Evolutionary conservation across 2,113 vertebrate species (phyloP).

Genomic region (Pleuronectes platessa): DNA sequence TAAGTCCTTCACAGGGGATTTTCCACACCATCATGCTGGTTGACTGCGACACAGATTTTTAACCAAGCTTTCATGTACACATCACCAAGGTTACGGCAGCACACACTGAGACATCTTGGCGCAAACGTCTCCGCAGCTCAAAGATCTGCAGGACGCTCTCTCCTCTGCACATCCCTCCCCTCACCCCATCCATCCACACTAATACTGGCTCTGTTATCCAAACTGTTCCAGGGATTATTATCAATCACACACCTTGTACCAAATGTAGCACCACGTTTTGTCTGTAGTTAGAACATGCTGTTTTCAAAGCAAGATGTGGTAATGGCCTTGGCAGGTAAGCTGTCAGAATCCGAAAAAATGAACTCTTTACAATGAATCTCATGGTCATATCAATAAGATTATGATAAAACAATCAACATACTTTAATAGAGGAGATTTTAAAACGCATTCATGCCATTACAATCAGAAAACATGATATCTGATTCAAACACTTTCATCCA

Average conservation of each 20-base stretch:
- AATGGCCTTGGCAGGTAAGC: neutral
- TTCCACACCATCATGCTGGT: neutral
- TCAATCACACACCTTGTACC: slow-evolving; percentile 43
- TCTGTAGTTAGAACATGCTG: slow-evolving; percentile 29
- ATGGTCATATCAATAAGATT: slow-evolving; percentile 3
- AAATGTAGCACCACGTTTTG: slow-evolving; percentile 2
- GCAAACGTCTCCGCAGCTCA: slow-evolving; percentile 33
- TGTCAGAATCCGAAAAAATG: slow-evolving; percentile 7
- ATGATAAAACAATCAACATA: too few relatives aligned
- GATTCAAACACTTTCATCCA: slow-evolving; percentile 10
- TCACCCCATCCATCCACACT: slow-evolving; percentile 28
- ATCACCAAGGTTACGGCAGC: slow-evolving; percentile 18
- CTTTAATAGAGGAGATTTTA: too few relatives aligned
- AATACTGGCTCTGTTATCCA: slow-evolving; percentile 19
- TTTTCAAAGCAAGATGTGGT: slow-evolving; percentile 3
- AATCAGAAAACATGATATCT: slow-evolving; percentile 14
- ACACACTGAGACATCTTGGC: slow-evolving; percentile 20
- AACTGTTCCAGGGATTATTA: slow-evolving; percentile 27
- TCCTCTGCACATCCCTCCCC: slow-evolving; percentile 17
- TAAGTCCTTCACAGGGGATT: too few relatives aligned
- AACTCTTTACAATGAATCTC: slow-evolving; percentile 13
- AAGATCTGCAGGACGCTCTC: slow-evolving; percentile 29
- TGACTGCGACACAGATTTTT: slow-evolving; percentile 27
- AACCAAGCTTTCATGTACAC: slow-evolving; percentile 16
- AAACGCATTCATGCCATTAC: neutral